phyloP scores from a whole-genome alignment of 1,140 invertebrate species.

The Galleria mellonella region DNA sequence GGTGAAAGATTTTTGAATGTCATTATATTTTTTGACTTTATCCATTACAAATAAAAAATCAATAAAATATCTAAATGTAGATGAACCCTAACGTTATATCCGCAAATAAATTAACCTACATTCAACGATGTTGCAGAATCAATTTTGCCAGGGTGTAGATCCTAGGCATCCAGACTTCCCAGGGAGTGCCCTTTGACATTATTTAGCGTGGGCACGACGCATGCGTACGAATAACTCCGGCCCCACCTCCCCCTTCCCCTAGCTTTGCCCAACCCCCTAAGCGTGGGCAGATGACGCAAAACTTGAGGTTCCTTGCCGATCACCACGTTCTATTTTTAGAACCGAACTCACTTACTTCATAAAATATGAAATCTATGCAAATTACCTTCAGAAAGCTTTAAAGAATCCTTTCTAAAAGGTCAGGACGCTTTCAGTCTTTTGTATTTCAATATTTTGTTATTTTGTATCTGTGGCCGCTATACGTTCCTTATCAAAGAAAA shows the following conservation, averaged over 20 bases:
- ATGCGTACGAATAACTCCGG: slow-evolving; percentile 27
- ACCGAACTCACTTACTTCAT: slow-evolving; percentile 14
- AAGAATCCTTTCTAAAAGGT: neutral
- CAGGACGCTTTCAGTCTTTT: neutral
- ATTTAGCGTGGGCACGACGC: slow-evolving; percentile 35
- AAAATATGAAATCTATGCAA: no score
- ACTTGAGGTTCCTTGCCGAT: slow-evolving; percentile 15
- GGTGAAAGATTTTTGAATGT: no score
- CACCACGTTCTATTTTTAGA: slow-evolving; percentile 30
- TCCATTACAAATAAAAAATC: no score
- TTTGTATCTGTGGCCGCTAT: no score
- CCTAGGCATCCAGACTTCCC: slow-evolving; percentile 41
- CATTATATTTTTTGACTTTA: no score
- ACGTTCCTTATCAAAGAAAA: no score
- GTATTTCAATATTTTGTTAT: no score
- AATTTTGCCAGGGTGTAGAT: slow-evolving; percentile 28
- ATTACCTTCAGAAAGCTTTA: no score
- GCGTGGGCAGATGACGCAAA: slow-evolving; percentile 58
- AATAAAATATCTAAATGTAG: no score
- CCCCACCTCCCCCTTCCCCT: slow-evolving; percentile 8
- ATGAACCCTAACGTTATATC: no score
- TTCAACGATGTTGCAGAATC: slow-evolving; percentile 19
- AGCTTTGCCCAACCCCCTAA: slow-evolving; percentile 8
- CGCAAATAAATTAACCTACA: slow-evolving; percentile 10
- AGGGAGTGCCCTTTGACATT: slow-evolving; percentile 64